Base-by-base conservation (phyloP, 2,888 invertebrate species). In the Leptinotarsa peninsularis region DNA sequence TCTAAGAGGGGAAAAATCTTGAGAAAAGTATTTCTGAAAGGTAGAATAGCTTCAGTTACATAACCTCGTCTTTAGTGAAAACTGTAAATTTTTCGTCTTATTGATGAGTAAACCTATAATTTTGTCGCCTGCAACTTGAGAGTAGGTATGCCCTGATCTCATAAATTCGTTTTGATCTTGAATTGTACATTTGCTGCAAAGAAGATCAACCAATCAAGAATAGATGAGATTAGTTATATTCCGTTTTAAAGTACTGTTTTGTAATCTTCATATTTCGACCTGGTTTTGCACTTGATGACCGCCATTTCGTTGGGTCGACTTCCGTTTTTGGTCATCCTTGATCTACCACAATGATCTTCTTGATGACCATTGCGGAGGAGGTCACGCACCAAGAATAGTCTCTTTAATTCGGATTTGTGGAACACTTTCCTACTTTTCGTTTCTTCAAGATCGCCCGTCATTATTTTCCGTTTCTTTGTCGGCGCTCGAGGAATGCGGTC, bases 391-490 rank as follows among this genome's bases (percentile, higher is more conserved):
- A 49, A 58, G 15, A 18, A 27, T 27, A 10, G 14, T 33, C 58
- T 58, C 49, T 18, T 76, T 74, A 80, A 83, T 82, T 80, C 75
- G 73, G 81, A 82, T 82, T 81, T 83, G 78, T 83, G 78, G 81
- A 81, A 83, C 83, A 83, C 81, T 83, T 81, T 83, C 83, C 77
- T 81, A 82, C 82, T 82, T 81, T 82, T 81, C 77, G 76, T 83
- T 80, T 81, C 78, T 77, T 1, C 10, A 18, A 15, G 60, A 27
- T 52, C 82, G 81, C 81, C 82, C 79, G 81, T 81, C 76, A 74
- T 83, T 80, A 82, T 81, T 82, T 81, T 82, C 81, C 75, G 75
- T 83, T 80, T 79, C 80, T 58, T 76, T 56, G 66, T 78, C 78
- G 74, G 69, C 66, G 77, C 78, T 49, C 33, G 54, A 27, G 23